Conservation (phyloP, 2,797 vertebrate species). For the Pseudochirops corinnae region DNA sequence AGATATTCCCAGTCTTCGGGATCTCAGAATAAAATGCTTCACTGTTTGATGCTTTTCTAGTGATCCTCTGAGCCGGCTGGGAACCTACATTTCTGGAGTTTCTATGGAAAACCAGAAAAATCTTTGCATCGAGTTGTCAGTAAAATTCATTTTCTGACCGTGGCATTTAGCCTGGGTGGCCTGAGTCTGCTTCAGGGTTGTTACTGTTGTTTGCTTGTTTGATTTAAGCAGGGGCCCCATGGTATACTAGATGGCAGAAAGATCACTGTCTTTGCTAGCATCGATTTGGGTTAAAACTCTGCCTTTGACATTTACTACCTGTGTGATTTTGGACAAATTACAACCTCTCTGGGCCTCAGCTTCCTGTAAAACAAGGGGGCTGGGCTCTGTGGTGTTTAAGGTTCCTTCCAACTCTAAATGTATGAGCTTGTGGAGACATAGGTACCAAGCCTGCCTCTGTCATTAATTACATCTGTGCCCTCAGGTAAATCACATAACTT, state of each 20-base stretch:
- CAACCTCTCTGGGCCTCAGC: background rate
- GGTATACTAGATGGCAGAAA: background rate
- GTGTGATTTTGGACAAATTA: background rate
- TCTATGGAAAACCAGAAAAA: constrained; percentile 53
- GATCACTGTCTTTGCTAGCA: background rate
- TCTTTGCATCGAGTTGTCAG: constrained; percentile 24
- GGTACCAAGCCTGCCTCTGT: background rate
- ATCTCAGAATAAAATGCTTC: constrained; percentile 37
- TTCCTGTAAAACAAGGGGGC: background rate
- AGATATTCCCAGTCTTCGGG: constrained; percentile 23
- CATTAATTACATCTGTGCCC: background rate
- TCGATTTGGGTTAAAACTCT: background rate
- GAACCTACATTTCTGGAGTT: constrained; percentile 5
- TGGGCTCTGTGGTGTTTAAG: background rate
- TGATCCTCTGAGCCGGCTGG: constrained; percentile 25
- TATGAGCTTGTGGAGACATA: background rate
- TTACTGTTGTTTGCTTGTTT: background rate
- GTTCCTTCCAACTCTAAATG: background rate
- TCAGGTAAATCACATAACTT: background rate
- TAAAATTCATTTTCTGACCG: constrained; percentile 45
- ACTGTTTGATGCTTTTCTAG: background rate
- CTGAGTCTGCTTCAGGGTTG: background rate
- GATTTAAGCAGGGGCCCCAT: background rate
- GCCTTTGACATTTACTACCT: background rate
- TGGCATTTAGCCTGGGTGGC: constrained; percentile 7